phyloP scores from a whole-genome alignment of 2,888 invertebrate species.

The Parnassius glacialis region DNA sequence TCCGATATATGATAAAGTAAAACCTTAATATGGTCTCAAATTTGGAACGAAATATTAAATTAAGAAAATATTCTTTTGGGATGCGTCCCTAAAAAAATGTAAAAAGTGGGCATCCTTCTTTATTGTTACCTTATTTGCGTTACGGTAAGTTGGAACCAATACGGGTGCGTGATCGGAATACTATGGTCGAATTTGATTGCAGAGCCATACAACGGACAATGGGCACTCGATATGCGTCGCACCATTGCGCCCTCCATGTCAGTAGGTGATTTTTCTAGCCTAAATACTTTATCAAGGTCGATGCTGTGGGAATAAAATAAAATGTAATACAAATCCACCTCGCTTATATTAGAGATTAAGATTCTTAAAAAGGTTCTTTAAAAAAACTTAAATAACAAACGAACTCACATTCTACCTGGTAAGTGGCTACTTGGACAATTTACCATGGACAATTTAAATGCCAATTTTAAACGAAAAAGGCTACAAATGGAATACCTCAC shows the following conservation, averaged over 20 bases:
- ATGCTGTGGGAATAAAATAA: conserved; percentile 48
- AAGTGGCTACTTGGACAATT: no score
- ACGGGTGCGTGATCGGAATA: conserved; percentile 71
- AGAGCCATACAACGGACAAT: conserved; percentile 47
- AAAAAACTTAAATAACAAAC: no score
- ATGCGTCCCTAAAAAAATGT: not conserved
- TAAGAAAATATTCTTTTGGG: no score
- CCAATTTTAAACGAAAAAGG: no score
- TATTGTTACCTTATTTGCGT: conserved; percentile 70
- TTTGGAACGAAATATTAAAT: no score
- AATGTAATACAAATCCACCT: not conserved
- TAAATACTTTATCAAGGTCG: conserved; percentile 71
- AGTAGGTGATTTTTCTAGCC: conserved; percentile 69
- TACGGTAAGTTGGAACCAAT: conserved; percentile 79
- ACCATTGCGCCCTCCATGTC: conserved; percentile 50
- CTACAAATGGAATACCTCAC: no score
- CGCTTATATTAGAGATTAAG: no score
- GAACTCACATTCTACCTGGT: no score
- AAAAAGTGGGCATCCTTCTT: conserved; percentile 24
- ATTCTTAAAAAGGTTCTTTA: no score
- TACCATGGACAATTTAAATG: no score
- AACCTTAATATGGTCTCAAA: no score
- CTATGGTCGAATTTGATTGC: conserved; percentile 55
- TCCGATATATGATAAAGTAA: no score
- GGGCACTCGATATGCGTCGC: conserved; percentile 61